These are phyloP conservation scores for Tragelaphus imberbis DNA, from an alignment of 2,113 vertebrate genomes.

Conservation along the genomic window DNA sequence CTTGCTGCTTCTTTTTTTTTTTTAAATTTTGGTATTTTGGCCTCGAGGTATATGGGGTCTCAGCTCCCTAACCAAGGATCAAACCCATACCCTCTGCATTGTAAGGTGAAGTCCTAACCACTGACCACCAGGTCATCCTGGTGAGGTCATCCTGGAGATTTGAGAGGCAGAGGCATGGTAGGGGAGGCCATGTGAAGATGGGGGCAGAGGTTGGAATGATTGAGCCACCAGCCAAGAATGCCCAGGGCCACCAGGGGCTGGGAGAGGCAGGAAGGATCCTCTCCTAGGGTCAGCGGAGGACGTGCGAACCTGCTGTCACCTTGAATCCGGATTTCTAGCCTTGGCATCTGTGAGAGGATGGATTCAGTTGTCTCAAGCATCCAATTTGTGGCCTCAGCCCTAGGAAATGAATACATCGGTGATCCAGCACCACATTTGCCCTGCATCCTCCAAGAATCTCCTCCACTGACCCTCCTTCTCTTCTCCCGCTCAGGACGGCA, in stretches of 20 bases:
- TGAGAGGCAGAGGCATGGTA: background rate
- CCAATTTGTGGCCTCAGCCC: background rate
- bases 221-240: background rate
- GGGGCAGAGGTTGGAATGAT: background rate
- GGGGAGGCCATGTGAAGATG: background rate
- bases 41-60: background rate
- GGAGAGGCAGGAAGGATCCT: background rate
- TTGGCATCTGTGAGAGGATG: background rate
- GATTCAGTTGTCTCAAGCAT: background rate
- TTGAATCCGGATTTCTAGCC: background rate
- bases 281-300: background rate
- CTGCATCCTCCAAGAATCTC: rapidly evolving
- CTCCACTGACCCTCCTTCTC: background rate
- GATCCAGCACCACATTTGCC: background rate
- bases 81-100: background rate
- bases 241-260: background rate
- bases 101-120: background rate
- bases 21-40: background rate
- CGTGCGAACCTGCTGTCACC: background rate
- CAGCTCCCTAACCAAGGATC: background rate
- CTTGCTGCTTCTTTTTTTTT: background rate
- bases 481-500: background rate
- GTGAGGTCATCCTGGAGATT: background rate
- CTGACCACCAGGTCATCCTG: background rate
- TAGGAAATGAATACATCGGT: background rate